Evolutionary conservation across 2,888 invertebrate genomes (phyloP).

Genomic region (Andrena minutula): DNA sequence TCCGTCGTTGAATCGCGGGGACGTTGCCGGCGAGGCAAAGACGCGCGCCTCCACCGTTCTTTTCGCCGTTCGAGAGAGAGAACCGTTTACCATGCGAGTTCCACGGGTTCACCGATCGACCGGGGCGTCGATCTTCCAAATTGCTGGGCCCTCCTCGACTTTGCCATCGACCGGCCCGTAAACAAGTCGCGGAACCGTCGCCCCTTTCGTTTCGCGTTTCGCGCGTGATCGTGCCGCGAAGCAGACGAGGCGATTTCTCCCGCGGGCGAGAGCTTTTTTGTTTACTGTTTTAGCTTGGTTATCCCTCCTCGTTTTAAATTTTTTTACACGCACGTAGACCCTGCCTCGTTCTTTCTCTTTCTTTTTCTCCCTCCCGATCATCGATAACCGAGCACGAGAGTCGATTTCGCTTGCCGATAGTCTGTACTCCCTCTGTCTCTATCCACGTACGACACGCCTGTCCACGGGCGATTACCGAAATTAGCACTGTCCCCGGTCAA

Average conservation of each 20-base stretch:
- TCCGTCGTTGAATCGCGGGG: conserved; percentile 12
- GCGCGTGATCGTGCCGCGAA: conserved; percentile 3
- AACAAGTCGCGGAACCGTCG: conserved; percentile 26
- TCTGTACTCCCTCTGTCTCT: conserved; percentile 24
- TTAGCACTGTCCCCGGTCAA: conserved; percentile 4
- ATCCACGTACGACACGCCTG: not conserved
- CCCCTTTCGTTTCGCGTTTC: conserved; percentile 31
- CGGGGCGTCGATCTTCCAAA: conserved; percentile 31
- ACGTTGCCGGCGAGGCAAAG: conserved; percentile 10
- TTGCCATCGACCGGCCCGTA: conserved; percentile 22
- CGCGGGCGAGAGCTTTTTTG: not conserved
- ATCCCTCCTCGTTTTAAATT: conserved; percentile 24
- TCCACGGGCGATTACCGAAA: not conserved
- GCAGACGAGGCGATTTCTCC: not conserved
- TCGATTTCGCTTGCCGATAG: conserved; percentile 18
- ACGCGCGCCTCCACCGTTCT: not conserved
- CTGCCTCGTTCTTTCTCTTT: conserved; percentile 33
- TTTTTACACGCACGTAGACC: conserved; percentile 8
- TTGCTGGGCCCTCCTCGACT: conserved; percentile 8
- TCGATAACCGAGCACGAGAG: conserved; percentile 17
- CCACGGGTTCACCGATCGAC: conserved; percentile 28
- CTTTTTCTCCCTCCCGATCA: conserved; percentile 25
- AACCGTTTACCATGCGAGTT: conserved; percentile 19
- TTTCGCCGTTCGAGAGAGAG: conserved; percentile 19
- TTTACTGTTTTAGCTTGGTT: not conserved